phyloP scores from a whole-genome alignment of 2,797 vertebrate species.

The Parambassis ranga region DNA sequence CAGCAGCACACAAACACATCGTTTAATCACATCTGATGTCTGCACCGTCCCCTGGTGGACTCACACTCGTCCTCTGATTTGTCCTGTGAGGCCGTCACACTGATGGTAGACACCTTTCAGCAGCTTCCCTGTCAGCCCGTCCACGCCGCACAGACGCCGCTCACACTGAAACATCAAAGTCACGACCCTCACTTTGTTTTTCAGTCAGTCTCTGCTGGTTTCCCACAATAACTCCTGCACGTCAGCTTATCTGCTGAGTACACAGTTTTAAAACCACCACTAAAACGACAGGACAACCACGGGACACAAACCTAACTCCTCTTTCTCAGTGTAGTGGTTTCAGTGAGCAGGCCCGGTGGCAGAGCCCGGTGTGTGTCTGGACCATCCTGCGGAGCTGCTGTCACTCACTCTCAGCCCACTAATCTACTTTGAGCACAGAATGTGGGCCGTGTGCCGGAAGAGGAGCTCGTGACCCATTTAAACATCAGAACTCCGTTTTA shows the following conservation, averaged over 20 bases:
- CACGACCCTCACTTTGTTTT: no score
- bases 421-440: constrained; percentile 25
- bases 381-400: not conserved
- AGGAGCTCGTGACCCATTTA: constrained; percentile 44
- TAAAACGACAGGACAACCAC: no score
- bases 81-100: not conserved
- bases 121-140: not conserved
- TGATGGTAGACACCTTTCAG: fast-evolving
- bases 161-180: no score
- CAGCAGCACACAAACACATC: not conserved
- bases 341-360: no score
- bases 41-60: not conserved
- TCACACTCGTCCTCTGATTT: not conserved
- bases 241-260: no score
- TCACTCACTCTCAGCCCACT: constrained; percentile 22
- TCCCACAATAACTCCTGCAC: no score
- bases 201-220: no score
- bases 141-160: no score
- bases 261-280: no score
- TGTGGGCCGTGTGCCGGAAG: constrained; percentile 11
- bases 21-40: not conserved
- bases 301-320: no score
- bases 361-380: fast-evolving
- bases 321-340: no score
- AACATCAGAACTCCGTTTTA: constrained; percentile 29